These are phyloP conservation scores for Cephalopterus ornatus DNA, from an alignment of 2,113 vertebrate species.

Conservation along the genomic window DNA sequence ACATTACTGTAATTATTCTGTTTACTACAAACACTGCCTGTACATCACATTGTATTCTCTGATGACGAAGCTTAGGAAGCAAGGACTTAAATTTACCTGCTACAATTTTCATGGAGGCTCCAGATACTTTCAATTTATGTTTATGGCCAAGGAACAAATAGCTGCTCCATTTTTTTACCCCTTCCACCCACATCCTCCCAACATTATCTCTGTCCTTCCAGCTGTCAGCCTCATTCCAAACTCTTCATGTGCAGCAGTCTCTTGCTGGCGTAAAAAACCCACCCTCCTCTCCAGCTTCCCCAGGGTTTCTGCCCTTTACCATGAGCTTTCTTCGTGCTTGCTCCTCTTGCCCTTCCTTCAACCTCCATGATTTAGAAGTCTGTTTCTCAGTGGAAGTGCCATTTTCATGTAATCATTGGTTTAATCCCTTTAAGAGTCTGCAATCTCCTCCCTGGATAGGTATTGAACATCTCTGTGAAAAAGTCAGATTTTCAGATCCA, in stretches of 20 bases:
- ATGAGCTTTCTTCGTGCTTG: neutral
- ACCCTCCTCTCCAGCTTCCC: neutral
- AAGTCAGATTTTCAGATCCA: constrained; percentile 59
- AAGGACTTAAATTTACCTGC: neutral
- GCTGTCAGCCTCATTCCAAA: neutral
- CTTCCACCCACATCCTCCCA: neutral
- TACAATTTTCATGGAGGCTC: neutral
- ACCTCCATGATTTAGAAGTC: neutral
- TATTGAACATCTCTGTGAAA: constrained; percentile 55
- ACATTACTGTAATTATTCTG: neutral
- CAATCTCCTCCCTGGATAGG: constrained; percentile 15
- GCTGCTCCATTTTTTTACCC: neutral
- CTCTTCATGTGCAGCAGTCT: neutral
- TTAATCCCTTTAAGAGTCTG: constrained; percentile 56
- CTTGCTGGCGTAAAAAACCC: neutral
- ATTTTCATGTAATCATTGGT: constrained; percentile 48
- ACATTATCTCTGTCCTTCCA: neutral
- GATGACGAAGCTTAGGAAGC: neutral
- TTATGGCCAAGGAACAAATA: neutral
- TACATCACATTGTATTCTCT: neutral
- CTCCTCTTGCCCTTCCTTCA: constrained; percentile 12
- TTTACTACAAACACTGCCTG: neutral
- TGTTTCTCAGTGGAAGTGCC: constrained; percentile 27
- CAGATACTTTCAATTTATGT: neutral
- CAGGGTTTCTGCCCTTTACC: neutral